Percentiles rank a stretch among this genome's conserved stretches.
These are phyloP conservation scores for Vollenhovia emeryi DNA, from an alignment of 1,140 invertebrate species.

Conservation along the genomic window DNA sequence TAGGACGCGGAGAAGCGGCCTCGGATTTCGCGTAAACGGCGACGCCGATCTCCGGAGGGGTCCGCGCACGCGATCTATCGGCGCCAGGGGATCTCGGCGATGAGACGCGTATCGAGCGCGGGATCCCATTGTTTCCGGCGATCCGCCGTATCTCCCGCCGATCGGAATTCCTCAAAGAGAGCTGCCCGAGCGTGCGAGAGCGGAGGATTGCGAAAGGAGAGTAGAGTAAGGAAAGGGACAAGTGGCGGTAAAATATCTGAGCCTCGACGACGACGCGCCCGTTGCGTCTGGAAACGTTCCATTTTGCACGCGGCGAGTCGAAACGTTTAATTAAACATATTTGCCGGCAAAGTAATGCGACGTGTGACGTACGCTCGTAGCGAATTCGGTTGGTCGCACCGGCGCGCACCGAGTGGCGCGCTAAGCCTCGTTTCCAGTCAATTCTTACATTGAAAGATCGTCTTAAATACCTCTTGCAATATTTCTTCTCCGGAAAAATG, in stretches of 20 bases:
- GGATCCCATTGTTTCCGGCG: constrained; percentile 48
- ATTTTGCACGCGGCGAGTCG: no score
- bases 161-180: constrained; percentile 13
- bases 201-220: constrained; percentile 1
- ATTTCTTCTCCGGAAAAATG: no score
- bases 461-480: no score
- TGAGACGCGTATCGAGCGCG: constrained; percentile 34
- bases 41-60: constrained; percentile 15
- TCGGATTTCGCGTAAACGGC: constrained; percentile 51
- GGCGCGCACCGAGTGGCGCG: no score
- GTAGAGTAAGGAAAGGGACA: not conserved
- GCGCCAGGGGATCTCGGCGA: constrained; percentile 31
- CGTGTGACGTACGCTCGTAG: no score
- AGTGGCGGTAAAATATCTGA: constrained; percentile 1
- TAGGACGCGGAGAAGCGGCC: constrained; percentile 13
- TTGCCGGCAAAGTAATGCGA: no score
- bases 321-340: no score
- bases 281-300: no score
- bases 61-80: constrained; percentile 32
- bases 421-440: no score
- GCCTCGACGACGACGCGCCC: no score
- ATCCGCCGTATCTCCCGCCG: constrained; percentile 29
- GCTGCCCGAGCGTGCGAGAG: not conserved
- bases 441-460: no score
- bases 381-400: no score